Evolutionary conservation across 2,797 vertebrate species (phyloP).

Genomic region (Hydrophis major): DNA sequence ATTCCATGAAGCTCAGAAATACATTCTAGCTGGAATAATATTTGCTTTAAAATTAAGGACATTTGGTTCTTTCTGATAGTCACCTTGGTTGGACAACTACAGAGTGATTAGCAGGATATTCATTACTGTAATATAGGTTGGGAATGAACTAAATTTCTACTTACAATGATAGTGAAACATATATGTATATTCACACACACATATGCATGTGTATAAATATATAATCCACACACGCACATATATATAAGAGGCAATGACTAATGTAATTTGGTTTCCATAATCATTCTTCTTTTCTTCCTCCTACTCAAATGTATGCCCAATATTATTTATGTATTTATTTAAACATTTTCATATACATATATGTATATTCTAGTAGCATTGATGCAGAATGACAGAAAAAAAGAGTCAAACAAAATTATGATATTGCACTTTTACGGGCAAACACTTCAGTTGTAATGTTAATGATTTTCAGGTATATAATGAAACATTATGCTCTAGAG

Average conservation of each 20-base stretch:
- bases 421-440: neutral
- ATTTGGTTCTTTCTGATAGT: neutral
- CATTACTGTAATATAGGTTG: neutral
- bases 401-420: conserved; percentile 8
- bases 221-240: neutral
- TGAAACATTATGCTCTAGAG: rapidly evolving
- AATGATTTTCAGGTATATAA: neutral
- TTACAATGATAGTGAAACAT: neutral
- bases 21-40: neutral
- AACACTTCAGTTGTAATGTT: neutral
- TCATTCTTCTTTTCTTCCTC: neutral
- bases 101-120: neutral
- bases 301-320: neutral
- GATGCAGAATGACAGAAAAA: neutral
- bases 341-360: neutral
- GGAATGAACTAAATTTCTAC: neutral
- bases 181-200: neutral
- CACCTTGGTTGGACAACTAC: neutral
- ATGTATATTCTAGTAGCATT: neutral
- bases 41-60: neutral
- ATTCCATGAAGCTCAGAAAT: neutral
- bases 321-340: neutral
- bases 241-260: neutral
- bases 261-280: neutral
- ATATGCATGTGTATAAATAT: neutral